Percentiles rank a stretch among this genome's conserved stretches.
Evolutionary conservation across 2,888 invertebrate species (phyloP).

Genomic region (Ochropleura leucogaster): DNA sequence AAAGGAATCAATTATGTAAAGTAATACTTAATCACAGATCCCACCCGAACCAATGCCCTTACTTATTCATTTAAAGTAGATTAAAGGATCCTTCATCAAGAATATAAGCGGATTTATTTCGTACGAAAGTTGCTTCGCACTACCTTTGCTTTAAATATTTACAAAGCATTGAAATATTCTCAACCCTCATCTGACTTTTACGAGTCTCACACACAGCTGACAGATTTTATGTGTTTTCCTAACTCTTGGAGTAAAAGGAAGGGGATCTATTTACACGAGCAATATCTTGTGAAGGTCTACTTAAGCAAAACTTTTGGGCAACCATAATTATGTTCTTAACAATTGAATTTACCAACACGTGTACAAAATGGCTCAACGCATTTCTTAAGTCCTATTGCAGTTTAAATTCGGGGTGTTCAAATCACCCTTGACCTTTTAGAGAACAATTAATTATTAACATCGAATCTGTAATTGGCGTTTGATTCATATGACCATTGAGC

Average conservation of each 20-base stretch:
- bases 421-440: conserved; percentile 58
- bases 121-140: conserved; percentile 16
- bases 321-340: conserved; percentile 42
- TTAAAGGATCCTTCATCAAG: conserved; percentile 13
- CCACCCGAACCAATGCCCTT: not conserved
- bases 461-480: conserved; percentile 64
- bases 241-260: conserved; percentile 9
- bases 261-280: conserved; percentile 28
- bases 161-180: conserved; percentile 38
- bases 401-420: conserved; percentile 26
- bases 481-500: conserved; percentile 69
- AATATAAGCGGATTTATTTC: conserved; percentile 35
- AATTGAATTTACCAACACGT: conserved; percentile 56
- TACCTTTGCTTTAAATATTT: conserved; percentile 40
- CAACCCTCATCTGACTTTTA: conserved; percentile 36
- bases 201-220: conserved; percentile 38
- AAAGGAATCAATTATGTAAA: conserved; percentile 7
- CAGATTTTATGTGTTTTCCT: conserved; percentile 39
- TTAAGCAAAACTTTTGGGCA: conserved; percentile 33
- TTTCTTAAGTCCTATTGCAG: conserved; percentile 42
- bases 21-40: not conserved
- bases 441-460: conserved; percentile 53
- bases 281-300: conserved; percentile 30
- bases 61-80: conserved; percentile 38
- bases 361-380: conserved; percentile 29